Conservation (phyloP, 2,113 vertebrate genomes). For the Dolichallabes microphthalmus region DNA sequence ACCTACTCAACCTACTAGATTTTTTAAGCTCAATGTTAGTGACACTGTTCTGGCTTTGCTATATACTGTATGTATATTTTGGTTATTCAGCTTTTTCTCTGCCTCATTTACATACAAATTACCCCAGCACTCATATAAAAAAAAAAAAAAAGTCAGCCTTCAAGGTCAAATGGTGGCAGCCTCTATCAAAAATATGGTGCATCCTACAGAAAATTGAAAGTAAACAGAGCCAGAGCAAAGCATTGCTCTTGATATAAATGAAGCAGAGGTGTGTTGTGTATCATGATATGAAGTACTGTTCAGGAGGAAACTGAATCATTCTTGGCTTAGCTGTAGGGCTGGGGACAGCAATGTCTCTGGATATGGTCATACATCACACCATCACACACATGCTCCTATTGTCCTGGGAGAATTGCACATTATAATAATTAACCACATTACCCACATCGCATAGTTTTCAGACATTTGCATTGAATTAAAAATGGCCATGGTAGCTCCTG, state of each 20-base stretch:
- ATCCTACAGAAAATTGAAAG: constrained; percentile 14
- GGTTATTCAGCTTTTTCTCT: not conserved
- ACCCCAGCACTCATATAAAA: not conserved
- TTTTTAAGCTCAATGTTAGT: not conserved
- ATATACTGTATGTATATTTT: not conserved
- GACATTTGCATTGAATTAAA: not conserved
- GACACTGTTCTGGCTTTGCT: not conserved
- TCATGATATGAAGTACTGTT: not conserved
- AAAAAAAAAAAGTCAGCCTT: not conserved
- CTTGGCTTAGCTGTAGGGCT: not conserved
- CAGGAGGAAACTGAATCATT: constrained; percentile 5
- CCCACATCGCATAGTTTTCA: not conserved
- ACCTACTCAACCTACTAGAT: not conserved
- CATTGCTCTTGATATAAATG: constrained; percentile 3
- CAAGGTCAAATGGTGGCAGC: not conserved
- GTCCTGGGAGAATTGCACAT: not conserved
- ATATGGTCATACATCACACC: not conserved
- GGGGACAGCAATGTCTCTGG: not conserved
- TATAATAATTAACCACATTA: not conserved
- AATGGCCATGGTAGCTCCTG: not conserved
- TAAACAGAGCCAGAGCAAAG: not conserved
- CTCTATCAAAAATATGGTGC: not conserved
- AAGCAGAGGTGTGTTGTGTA: not conserved
- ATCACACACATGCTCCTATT: not conserved
- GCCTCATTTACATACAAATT: constrained; percentile 14